Percentiles rank a stretch among this genome's conserved stretches.
Conservation (phyloP, 2,113 vertebrate species). For the Calcarius ornatus region DNA sequence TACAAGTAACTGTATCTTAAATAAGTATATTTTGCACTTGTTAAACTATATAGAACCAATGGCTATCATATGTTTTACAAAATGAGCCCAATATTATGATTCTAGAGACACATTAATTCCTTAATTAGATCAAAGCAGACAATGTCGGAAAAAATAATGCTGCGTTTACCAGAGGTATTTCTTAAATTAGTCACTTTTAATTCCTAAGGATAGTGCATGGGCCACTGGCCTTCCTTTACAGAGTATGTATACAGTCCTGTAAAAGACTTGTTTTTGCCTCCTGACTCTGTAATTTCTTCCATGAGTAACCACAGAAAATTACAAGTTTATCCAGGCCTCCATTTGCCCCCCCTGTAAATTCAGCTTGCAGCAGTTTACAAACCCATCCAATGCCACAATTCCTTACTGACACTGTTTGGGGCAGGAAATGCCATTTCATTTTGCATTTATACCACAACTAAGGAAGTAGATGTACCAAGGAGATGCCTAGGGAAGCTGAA, state of each 20-base stretch:
- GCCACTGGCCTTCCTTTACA: not conserved
- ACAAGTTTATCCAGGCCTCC: not conserved
- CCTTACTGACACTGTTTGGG: not conserved
- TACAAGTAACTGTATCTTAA: not conserved
- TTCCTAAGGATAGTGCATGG: not conserved
- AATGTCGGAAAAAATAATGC: not conserved
- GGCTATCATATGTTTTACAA: not conserved
- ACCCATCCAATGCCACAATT: not conserved
- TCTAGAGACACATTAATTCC: not conserved
- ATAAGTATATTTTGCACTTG: not conserved
- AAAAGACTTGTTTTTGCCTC: not conserved
- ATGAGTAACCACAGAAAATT: not conserved
- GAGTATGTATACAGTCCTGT: not conserved
- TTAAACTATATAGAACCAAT: not conserved
- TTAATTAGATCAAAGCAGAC: not conserved
- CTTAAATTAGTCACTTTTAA: not conserved
- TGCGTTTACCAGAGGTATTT: not conserved
- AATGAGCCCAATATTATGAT: not conserved
- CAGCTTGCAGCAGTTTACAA: not conserved
- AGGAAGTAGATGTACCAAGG: not conserved
- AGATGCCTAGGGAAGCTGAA: not conserved
- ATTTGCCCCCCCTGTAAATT: not conserved
- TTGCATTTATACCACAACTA: not conserved
- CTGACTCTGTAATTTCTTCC: not conserved
- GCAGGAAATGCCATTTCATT: not conserved